Percentiles rank a stretch among this genome's conserved stretches.
Evolutionary conservation across 2,797 vertebrate species (phyloP).

Genomic region (Cynodonichthys magdalenae): DNA sequence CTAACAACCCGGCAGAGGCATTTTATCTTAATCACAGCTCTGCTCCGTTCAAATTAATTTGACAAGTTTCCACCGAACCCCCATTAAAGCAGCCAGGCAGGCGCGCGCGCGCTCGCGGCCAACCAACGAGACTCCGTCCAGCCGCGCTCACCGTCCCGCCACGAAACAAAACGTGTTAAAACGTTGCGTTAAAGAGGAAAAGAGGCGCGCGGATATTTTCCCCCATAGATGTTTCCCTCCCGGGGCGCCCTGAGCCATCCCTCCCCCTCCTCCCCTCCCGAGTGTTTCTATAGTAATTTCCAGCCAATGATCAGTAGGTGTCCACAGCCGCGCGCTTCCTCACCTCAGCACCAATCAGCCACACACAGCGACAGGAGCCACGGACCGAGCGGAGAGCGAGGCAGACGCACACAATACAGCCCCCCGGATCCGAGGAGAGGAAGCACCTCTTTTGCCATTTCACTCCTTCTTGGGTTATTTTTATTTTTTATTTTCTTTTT

Average conservation of each 20-base stretch:
- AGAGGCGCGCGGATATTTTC: neutral
- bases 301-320: constrained; percentile 94
- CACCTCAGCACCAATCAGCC: constrained; percentile 92
- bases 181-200: constrained; percentile 15
- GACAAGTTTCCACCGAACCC: constrained; percentile 79
- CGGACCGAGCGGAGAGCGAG: constrained; percentile 83
- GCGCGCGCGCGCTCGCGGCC: constrained; percentile 40
- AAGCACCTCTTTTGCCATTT: constrained; percentile 60
- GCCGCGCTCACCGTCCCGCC: constrained; percentile 46
- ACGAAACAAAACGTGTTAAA: constrained; percentile 51
- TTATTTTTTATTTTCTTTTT: neutral
- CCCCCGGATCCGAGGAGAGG: constrained; percentile 71
- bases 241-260: constrained; percentile 72
- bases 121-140: constrained; percentile 54
- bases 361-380: constrained; percentile 92
- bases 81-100: constrained; percentile 64
- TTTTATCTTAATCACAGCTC: constrained; percentile 84
- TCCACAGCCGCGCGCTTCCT: constrained; percentile 89
- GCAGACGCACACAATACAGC: constrained; percentile 66
- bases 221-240: constrained; percentile 62
- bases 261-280: constrained; percentile 52
- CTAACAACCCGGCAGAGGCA: constrained; percentile 62
- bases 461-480: no score
- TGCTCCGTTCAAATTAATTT: constrained; percentile 83
- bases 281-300: constrained; percentile 91